Evolutionary conservation across 2,797 vertebrate species (phyloP).

Genomic region (Octomys mimax): DNA sequence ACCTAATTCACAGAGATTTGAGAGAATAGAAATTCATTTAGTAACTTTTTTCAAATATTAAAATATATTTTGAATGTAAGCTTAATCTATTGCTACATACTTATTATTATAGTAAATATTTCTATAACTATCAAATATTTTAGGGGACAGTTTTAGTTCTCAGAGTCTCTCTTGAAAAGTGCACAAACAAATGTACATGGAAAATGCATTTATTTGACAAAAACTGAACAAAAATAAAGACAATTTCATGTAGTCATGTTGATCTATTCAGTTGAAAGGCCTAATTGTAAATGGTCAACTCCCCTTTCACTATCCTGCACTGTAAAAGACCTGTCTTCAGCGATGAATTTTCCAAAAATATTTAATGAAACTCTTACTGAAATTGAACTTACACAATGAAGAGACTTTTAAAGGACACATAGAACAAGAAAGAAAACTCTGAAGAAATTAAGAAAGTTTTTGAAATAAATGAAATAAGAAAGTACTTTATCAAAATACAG

Average conservation of each 20-base stretch:
- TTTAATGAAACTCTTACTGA: not conserved
- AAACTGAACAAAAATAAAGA: not conserved
- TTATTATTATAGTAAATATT: constrained; percentile 38
- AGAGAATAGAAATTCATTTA: constrained; percentile 14
- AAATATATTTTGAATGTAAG: not conserved
- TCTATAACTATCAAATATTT: constrained; percentile 5
- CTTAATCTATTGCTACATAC: constrained; percentile 41
- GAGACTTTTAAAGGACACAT: not conserved
- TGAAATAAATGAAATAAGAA: not conserved
- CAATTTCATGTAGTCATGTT: not conserved
- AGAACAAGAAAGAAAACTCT: not conserved
- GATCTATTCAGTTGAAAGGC: not conserved
- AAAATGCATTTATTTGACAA: not conserved
- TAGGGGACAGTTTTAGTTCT: not conserved
- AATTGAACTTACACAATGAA: not conserved
- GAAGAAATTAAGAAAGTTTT: not conserved
- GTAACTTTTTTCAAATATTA: constrained; percentile 47
- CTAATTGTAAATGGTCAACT: not conserved
- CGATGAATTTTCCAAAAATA: not conserved
- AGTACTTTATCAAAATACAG: not conserved
- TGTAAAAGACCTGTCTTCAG: not conserved
- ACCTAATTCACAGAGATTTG: constrained; percentile 54
- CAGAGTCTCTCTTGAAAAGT: not conserved
- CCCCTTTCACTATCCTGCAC: not conserved
- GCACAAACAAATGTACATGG: not conserved